These are phyloP conservation scores for Amorpha juglandis DNA, from an alignment of 2,888 invertebrate species.

Conservation along the genomic window DNA sequence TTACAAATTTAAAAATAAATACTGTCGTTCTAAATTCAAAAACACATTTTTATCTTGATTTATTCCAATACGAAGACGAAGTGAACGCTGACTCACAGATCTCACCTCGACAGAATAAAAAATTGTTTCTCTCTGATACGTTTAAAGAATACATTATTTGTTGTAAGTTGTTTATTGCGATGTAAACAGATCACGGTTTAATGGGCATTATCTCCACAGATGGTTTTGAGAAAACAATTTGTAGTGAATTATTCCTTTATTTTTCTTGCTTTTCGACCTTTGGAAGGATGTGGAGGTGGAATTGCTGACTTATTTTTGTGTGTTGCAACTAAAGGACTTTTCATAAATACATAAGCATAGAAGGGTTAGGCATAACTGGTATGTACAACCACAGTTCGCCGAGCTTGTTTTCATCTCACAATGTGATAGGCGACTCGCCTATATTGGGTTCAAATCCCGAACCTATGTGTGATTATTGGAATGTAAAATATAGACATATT, in stretches of 20 bases:
- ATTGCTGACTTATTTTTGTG: not conserved
- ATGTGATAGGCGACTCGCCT: too few relatives aligned
- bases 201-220: constrained; percentile 11
- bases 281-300: not conserved
- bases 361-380: too few relatives aligned
- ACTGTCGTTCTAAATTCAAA: not conserved
- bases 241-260: constrained; percentile 1
- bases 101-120: constrained; percentile 2
- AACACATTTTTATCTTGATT: not conserved
- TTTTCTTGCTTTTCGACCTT: not conserved
- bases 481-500: too few relatives aligned
- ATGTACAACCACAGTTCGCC: too few relatives aligned
- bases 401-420: too few relatives aligned
- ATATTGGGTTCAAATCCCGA: too few relatives aligned
- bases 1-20: too few relatives aligned
- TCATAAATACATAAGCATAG: too few relatives aligned
- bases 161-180: not conserved
- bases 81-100: not conserved
- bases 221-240: constrained; percentile 10
- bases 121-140: constrained; percentile 3
- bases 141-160: constrained; percentile 5
- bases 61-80: not conserved
- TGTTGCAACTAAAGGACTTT: too few relatives aligned
- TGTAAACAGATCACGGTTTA: constrained; percentile 13
- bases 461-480: too few relatives aligned